Base-by-base conservation (phyloP, 2,797 vertebrate genomes). In the Tenualosa ilisha region DNA sequence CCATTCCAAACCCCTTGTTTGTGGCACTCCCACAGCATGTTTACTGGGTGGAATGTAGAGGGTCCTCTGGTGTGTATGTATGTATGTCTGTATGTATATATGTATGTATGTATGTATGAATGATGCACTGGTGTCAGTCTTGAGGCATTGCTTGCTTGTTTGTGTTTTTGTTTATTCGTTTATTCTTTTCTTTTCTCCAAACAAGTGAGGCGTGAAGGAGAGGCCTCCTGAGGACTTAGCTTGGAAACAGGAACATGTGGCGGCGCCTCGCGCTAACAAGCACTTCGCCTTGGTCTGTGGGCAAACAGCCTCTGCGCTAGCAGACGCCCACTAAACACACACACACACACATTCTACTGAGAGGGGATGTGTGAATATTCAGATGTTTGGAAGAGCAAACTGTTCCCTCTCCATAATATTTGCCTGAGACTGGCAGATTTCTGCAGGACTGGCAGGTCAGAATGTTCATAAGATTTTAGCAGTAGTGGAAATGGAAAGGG, bases 131-230 rank as follows among this genome's bases (percentile, higher is more conserved):
- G 4, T 5, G 40, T 43, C 68, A 75, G 68, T 43, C 37, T 75
- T 17, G 31, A 75, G 37, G 68, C 68, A 75, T 65, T 75, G 68
- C 17, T 43, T 24, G 12, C 12, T 75, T 40, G 31, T 75, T 72
- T 72, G 26, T 40, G 40, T 40, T 40, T 72, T 72, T 72, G 37
- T 72, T 37, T 40, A 31, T 72, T 72, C 15, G 17, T 40, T 75
- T 75, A 17, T 75, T 75, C 20, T 37, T 40, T 59, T 6, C 31
- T 11, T 11, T 75, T 75, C 6, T 31, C 31, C 68, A 40, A 75
- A 75, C 31, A 43, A 40, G 68, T 6, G 68, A 75, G 68, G 68
- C 68, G 68, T 75, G 68, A 75, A 75, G 31, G 68, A 43, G 68
- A 75, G 31, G 11, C 68, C 31, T 75, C 68, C 15, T 37, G 68